Base-by-base conservation (phyloP, 1,140 invertebrate species). In the Idris sp. region DNA sequence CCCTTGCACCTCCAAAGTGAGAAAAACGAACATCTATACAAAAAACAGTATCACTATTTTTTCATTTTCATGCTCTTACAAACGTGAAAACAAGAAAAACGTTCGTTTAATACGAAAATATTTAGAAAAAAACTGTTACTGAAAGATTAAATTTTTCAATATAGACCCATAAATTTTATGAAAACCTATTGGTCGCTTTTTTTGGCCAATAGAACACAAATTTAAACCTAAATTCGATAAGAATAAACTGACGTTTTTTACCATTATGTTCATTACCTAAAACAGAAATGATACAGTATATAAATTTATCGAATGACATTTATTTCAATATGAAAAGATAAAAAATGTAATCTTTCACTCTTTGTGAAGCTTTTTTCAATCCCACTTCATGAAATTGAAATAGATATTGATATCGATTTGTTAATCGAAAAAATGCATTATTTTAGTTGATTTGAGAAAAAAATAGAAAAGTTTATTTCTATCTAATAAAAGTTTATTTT, bases 1-100 rank as follows among this genome's bases (percentile, higher is more conserved):
- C 89, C 13, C 81, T 93, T 40, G 86, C 90, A 2, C 75, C 80
- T 13, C 92, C 92, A 13, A 85, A 89, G 91, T 92, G 85, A 88
- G 88, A 76, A 51, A 77, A 68, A 78, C 28, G 46, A 58, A 38
- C 8, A 53, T 9, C 30, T 43, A 35, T 59, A n/a, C 28, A 10
- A 26, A 9, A 69, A 59, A 43, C 51, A 53, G 41, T 41, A 54
- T 75, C 64, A 41, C 11, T 69, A 69, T 59, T 69, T 75, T 64
- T 53, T 58, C 46, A 74, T 61, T 53, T 44, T 14, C 25, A 36
- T 19, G 16, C 43, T 5, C 15, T 2, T 51, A 64, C 13, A 11
- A 11, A 40, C 28, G 4, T n/a, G 35, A 40, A 38, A 48, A 48
- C 28, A 4, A n/a, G n/a, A 54, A 74, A 74, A 13, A 5, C 56